These are phyloP conservation scores for Orchestia grillus DNA, from an alignment of 1,140 invertebrate genomes.

Conservation along the genomic window DNA sequence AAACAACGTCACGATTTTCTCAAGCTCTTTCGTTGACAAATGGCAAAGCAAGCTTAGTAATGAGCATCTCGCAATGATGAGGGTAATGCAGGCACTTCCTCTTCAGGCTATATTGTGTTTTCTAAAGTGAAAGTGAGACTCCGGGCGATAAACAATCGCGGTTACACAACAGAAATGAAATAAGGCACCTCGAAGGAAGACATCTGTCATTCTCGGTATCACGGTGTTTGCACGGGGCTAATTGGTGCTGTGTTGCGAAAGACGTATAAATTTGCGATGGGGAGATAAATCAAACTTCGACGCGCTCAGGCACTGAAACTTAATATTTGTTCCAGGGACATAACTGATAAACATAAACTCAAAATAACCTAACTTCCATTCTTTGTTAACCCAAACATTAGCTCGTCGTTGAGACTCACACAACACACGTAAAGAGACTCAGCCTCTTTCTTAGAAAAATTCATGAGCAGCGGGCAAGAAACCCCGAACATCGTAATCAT, in stretches of 20 bases:
- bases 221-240: not conserved
- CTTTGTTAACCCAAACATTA: not conserved
- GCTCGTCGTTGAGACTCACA: not conserved
- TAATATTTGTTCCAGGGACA: not conserved
- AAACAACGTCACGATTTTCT: not conserved
- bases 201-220: not conserved
- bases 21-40: not conserved
- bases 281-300: not conserved
- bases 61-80: not conserved
- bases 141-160: not conserved
- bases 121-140: not conserved
- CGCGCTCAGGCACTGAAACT: not conserved
- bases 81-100: not conserved
- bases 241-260: not conserved
- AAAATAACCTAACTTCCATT: not conserved
- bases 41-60: not conserved
- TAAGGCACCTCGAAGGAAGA: not conserved
- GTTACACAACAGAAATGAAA: conserved; percentile 6
- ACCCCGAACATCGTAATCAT: no score
- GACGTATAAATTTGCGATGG: not conserved
- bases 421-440: not conserved
- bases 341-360: not conserved
- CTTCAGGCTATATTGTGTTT: not conserved
- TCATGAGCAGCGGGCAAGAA: no score
- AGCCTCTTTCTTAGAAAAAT: no score